Base-by-base conservation (phyloP, 2,888 invertebrate species). In the Helicoverpa assulta region DNA sequence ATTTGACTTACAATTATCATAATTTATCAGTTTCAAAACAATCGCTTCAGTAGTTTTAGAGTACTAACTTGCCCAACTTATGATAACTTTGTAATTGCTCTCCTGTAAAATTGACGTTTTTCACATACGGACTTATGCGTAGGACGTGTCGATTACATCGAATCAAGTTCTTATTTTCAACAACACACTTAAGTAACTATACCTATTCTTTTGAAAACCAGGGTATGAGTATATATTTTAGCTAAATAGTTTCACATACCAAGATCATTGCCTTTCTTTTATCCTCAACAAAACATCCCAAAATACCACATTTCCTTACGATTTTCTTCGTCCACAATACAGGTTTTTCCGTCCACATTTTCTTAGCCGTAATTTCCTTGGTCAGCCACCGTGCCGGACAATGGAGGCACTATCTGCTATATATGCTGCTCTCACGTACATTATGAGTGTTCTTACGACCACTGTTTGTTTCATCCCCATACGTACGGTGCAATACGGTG, bases 391-490 rank as follows among this genome's bases (percentile, higher is more conserved):
- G 85, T 82, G 83, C 87, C 80, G 92, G 93, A 94, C 94, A 94
- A 94, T 93, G 87, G 86, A 80, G 81, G 77, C 76, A 88, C 87
- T 87, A 89, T 84, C 84, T 86, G 86, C 87, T 85, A 88, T 89
- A 78, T 76, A 80, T 72, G 65, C 52, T 62, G 52, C 53, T 74
- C 67, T 82, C 88, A 85, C 88, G 88, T 90, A 88, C 80, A 86
- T 89, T 89, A 85, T 85, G 84, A 85, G 80, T 82, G 84, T 88
- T 90, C 88, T 90, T 90, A 87, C 86, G 86, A 87, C 85, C 78
- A 85, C 87, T 91, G 90, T 92, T 92, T 91, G 92, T 94, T 94
- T 92, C 90, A 90, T 91, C 89, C 89, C 87, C 85, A 82, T 87
- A 84, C 84, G 77, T 85, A 87, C 57, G 90, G 88, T 81, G 93